Percentiles rank a stretch among this genome's conserved stretches.
Evolutionary conservation across 2,888 invertebrate genomes (phyloP).

Genomic region (Siphonodentalium dalli): DNA sequence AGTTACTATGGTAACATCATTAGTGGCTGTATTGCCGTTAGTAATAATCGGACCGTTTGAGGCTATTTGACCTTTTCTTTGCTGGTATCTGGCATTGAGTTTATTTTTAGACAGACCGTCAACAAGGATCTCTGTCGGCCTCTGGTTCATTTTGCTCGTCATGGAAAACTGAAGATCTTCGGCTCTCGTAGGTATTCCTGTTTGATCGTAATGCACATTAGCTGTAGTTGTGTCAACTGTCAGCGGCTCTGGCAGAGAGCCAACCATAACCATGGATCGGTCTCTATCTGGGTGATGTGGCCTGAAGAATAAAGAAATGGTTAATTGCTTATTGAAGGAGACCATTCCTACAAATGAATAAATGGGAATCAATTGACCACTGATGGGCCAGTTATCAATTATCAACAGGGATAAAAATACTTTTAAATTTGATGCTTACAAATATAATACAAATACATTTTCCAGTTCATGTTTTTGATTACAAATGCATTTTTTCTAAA

Average conservation of each 20-base stretch:
- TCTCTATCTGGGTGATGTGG: slow-evolving; percentile 63
- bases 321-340: no score
- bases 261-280: slow-evolving; percentile 47
- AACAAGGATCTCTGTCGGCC: slow-evolving; percentile 46
- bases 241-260: slow-evolving; percentile 49
- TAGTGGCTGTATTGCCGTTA: slow-evolving; percentile 38
- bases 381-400: no score
- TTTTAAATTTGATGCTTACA: no score
- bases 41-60: slow-evolving; percentile 33
- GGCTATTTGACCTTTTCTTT: slow-evolving; percentile 36
- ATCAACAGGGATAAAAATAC: no score
- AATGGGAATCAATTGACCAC: no score
- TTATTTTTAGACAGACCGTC: slow-evolving; percentile 57
- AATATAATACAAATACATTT: no score
- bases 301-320: slow-evolving; percentile 34
- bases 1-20: slow-evolving; percentile 40
- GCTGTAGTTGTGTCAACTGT: slow-evolving; percentile 35
- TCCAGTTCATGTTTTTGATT: no score
- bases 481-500: no score
- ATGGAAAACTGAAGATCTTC: slow-evolving; percentile 49
- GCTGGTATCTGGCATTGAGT: slow-evolving; percentile 61
- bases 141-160: slow-evolving; percentile 52
- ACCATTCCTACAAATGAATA: no score
- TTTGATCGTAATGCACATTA: slow-evolving; percentile 24
- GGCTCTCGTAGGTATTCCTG: slow-evolving; percentile 6